A percentile compares a stretch with the other conserved stretches of the same genome.
These are phyloP conservation scores for Forbesichthys papilliferus DNA, from an alignment of 2,113 vertebrate species.

Conservation along the genomic window DNA sequence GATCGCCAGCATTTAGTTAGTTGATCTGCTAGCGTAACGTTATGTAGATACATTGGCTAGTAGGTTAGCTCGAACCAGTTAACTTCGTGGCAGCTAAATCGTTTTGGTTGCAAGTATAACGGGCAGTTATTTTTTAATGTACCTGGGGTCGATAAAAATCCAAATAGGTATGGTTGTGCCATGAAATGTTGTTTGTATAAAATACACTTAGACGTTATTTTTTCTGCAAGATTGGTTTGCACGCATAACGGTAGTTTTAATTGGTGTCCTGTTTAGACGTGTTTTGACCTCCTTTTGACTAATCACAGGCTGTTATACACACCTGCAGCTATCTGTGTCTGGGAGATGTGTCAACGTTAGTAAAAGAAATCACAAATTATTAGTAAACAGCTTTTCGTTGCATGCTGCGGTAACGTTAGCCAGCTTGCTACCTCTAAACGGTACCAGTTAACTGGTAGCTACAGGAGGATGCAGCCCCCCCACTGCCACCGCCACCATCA, in stretches of 20 bases:
- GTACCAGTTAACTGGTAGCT: slow-evolving; percentile 35
- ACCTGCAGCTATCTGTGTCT: slow-evolving; percentile 13
- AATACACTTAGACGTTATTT: not conserved
- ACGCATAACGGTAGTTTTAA: slow-evolving; percentile 12
- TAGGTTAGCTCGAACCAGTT: slow-evolving; percentile 13
- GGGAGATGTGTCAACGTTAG: not conserved
- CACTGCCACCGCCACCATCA: slow-evolving; percentile 60
- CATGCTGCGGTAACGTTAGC: slow-evolving; percentile 8
- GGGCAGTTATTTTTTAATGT: slow-evolving; percentile 27
- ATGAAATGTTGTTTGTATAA: not conserved
- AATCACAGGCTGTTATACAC: not conserved
- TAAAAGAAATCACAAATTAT: not conserved
- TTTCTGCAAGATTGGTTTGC: not conserved
- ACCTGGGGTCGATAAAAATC: slow-evolving; percentile 25
- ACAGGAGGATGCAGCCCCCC: slow-evolving; percentile 61
- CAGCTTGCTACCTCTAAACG: slow-evolving; percentile 25
- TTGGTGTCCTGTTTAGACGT: slow-evolving; percentile 31
- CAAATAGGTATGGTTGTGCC: not conserved
- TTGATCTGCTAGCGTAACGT: not conserved
- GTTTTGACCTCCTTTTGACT: slow-evolving; percentile 24
- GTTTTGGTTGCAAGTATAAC: slow-evolving; percentile 32
- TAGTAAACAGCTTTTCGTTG: not conserved
- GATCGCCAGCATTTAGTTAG: slow-evolving; percentile 10
- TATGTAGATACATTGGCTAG: slow-evolving; percentile 17
- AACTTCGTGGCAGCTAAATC: slow-evolving; percentile 37